Evolutionary conservation across 2,888 invertebrate genomes (phyloP).

Genomic region (Orthosia cruda): DNA sequence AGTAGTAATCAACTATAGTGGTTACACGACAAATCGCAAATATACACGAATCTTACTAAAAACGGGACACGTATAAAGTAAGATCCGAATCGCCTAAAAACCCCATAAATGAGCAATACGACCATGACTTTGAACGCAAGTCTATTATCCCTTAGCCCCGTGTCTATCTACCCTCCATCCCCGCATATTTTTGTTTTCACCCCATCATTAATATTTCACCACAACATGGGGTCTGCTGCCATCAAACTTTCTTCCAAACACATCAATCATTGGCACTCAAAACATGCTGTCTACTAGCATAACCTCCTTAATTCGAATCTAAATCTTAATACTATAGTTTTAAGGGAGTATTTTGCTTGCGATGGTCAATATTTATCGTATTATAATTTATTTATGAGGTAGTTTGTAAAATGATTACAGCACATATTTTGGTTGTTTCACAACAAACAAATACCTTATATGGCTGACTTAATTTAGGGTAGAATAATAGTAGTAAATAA

Average conservation of each 20-base stretch:
- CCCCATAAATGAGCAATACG: not conserved
- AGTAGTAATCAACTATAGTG: too few relatives aligned
- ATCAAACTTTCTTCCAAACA: conserved; percentile 46
- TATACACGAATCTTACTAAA: not conserved
- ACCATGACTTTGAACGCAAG: conserved; percentile 3
- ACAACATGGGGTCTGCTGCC: conserved; percentile 37
- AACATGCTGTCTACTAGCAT: conserved; percentile 35
- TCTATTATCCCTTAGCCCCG: not conserved
- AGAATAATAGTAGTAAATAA: conserved; percentile 34
- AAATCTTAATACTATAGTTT: not conserved
- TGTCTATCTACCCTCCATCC: conserved; percentile 8
- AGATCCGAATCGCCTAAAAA: not conserved
- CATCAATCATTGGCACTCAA: conserved; percentile 64
- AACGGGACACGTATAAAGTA: not conserved
- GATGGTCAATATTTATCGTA: conserved; percentile 18
- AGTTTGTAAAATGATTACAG: conserved; percentile 56
- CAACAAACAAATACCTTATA: conserved; percentile 32
- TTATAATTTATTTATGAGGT: conserved; percentile 22
- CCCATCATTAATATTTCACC: conserved; percentile 56
- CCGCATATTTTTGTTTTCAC: conserved; percentile 38
- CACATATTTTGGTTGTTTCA: conserved; percentile 50
- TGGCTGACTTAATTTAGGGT: conserved; percentile 15
- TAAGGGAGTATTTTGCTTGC: conserved; percentile 32
- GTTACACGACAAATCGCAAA: not conserved
- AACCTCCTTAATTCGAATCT: conserved; percentile 25